Conservation (phyloP, 2,888 invertebrate genomes). For the Theretra japonica region DNA sequence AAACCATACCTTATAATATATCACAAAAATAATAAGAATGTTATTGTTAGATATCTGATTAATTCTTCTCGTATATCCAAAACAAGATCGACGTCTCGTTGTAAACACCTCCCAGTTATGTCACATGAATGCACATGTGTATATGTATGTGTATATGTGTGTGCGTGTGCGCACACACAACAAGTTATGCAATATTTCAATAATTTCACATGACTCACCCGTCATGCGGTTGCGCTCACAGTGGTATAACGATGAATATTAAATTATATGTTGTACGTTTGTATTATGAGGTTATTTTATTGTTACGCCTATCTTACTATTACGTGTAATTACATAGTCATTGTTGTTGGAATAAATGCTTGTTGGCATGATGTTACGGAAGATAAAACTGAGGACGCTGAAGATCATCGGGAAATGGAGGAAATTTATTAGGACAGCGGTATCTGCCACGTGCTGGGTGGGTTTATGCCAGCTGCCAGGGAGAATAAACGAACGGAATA, state of each 20-base stretch:
- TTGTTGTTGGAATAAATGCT: too few relatives aligned
- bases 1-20: background rate
- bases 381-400: too few relatives aligned
- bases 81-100: background rate
- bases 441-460: too few relatives aligned
- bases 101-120: constrained; percentile 7
- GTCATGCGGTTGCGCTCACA: constrained; percentile 6
- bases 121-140: background rate
- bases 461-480: too few relatives aligned
- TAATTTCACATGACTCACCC: constrained; percentile 26
- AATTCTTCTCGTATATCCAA: background rate
- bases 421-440: too few relatives aligned
- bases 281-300: too few relatives aligned
- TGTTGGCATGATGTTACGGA: too few relatives aligned
- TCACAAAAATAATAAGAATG: background rate
- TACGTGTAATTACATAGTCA: too few relatives aligned
- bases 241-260: background rate
- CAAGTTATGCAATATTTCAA: constrained; percentile 12
- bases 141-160: background rate
- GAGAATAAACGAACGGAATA: too few relatives aligned
- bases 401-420: too few relatives aligned
- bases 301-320: too few relatives aligned
- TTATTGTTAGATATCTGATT: background rate
- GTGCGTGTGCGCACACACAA: constrained; percentile 14
- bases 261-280: too few relatives aligned